Evolutionary conservation across 2,113 vertebrate species (phyloP).

Genomic region (Baryphthengus martii): DNA sequence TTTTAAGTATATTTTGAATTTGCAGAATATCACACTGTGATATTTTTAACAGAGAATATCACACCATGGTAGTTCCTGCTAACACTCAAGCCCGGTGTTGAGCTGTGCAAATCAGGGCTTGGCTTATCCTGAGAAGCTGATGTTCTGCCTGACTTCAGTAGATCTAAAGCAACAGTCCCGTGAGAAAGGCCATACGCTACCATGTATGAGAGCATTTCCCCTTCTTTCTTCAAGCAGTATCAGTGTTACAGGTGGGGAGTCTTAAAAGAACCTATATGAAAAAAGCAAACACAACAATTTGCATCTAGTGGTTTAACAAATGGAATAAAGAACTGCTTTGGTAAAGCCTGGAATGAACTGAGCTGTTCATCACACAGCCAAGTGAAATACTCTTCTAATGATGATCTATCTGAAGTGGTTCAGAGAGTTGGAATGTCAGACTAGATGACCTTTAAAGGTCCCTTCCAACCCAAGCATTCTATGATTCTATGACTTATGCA

Average conservation of each 20-base stretch:
- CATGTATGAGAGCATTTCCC: not conserved
- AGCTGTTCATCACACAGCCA: not conserved
- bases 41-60: not conserved
- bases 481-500: not conserved
- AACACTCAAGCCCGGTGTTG: not conserved
- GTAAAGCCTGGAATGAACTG: not conserved
- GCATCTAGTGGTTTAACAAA: not conserved
- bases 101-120: not conserved
- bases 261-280: not conserved
- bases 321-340: not conserved
- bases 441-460: not conserved
- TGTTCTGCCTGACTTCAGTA: not conserved
- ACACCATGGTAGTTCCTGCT: not conserved
- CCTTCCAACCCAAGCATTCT: not conserved
- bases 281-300: not conserved
- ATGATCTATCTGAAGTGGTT: not conserved
- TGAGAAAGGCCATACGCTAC: accelerated
- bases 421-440: not conserved
- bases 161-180: not conserved
- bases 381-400: not conserved
- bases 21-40: not conserved
- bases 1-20: not conserved
- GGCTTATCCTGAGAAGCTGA: not conserved
- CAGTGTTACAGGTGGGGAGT: not conserved
- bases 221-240: not conserved